phyloP scores from a whole-genome alignment of 53 echinoderm and acorn worm species.

The Echinarachnius parma region DNA sequence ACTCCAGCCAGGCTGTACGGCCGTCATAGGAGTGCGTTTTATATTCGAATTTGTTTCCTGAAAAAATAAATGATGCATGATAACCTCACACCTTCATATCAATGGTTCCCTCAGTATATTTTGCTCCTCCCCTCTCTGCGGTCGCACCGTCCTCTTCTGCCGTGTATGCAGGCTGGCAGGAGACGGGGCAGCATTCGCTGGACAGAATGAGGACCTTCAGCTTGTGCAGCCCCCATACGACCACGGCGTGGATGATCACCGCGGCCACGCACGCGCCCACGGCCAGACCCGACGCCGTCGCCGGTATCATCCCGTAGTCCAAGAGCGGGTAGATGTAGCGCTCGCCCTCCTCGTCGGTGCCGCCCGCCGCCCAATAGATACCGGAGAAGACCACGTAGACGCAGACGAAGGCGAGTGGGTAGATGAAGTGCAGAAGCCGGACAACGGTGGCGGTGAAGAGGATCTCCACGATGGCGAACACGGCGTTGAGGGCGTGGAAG shows the following conservation, averaged over 20 bases:
- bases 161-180: too few relatives aligned
- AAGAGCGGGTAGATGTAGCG: slow-evolving; percentile 53
- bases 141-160: too few relatives aligned
- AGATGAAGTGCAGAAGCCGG: slow-evolving; percentile 55
- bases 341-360: slow-evolving; percentile 26
- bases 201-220: slow-evolving; percentile 21
- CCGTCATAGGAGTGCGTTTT: too few relatives aligned
- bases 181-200: slow-evolving; percentile 5
- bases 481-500: slow-evolving; percentile 50
- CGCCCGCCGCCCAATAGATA: slow-evolving; percentile 57
- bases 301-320: slow-evolving; percentile 45
- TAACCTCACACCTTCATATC: too few relatives aligned
- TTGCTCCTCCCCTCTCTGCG: too few relatives aligned
- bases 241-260: slow-evolving; percentile 27
- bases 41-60: too few relatives aligned
- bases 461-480: slow-evolving; percentile 54
- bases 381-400: slow-evolving; percentile 44
- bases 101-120: too few relatives aligned
- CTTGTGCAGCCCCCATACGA: slow-evolving; percentile 60
- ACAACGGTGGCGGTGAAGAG: slow-evolving; percentile 49
- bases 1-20: too few relatives aligned
- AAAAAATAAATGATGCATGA: too few relatives aligned
- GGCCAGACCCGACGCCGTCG: slow-evolving; percentile 28
- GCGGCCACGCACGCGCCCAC: slow-evolving; percentile 30
- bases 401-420: slow-evolving; percentile 46